These are phyloP conservation scores for Watsonalla cultraria DNA, from an alignment of 2,888 invertebrate genomes.

Conservation along the genomic window DNA sequence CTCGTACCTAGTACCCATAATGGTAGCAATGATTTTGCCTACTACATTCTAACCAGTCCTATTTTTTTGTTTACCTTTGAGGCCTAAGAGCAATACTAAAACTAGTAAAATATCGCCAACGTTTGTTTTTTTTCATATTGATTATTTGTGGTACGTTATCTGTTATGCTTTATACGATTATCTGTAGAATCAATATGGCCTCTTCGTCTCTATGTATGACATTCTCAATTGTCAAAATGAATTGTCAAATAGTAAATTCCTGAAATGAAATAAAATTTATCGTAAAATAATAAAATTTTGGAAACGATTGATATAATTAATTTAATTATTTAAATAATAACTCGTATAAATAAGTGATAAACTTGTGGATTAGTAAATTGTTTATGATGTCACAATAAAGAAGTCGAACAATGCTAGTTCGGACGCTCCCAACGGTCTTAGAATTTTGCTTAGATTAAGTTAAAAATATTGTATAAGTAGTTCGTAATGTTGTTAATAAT, in stretches of 20 bases:
- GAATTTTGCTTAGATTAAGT: slow-evolving; percentile 22
- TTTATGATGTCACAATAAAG: neutral
- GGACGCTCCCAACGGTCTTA: slow-evolving; percentile 56
- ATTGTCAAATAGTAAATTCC: slow-evolving; percentile 28
- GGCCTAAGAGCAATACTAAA: too few relatives aligned
- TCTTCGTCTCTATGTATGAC: slow-evolving; percentile 47
- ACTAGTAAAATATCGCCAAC: too few relatives aligned
- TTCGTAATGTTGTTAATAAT: slow-evolving; percentile 18
- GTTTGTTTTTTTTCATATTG: too few relatives aligned
- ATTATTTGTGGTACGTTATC: too few relatives aligned
- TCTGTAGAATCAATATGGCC: neutral
- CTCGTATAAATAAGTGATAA: neutral
- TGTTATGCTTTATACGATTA: too few relatives aligned
- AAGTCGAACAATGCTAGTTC: slow-evolving; percentile 46
- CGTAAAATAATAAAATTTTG: too few relatives aligned
- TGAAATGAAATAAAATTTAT: too few relatives aligned
- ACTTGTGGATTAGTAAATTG: neutral
- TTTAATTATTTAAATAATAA: neutral
- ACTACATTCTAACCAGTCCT: too few relatives aligned
- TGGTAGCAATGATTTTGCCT: too few relatives aligned
- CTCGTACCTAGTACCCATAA: too few relatives aligned
- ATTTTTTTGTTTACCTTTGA: too few relatives aligned
- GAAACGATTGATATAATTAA: neutral
- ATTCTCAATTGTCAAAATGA: slow-evolving; percentile 44
- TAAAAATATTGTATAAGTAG: slow-evolving; percentile 19